phyloP scores from a whole-genome alignment of 2,888 invertebrate species.

The Oscheius sp. region DNA sequence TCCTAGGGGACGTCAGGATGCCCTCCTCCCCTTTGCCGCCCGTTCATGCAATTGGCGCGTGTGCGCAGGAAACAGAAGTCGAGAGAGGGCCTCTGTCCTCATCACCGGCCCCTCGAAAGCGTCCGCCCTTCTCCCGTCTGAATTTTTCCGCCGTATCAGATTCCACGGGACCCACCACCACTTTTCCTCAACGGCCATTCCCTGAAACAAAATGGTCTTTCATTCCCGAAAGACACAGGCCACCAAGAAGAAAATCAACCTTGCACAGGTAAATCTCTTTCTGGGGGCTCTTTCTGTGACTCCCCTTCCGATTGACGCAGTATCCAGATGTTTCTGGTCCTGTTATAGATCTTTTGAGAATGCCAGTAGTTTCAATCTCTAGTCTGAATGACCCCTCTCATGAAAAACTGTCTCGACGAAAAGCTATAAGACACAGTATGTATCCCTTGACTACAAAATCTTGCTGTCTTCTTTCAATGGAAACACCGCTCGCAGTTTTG shows the following conservation, averaged over 20 bases:
- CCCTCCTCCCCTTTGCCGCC: constrained; percentile 1
- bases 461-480: no score
- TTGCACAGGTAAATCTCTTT: constrained; percentile 45
- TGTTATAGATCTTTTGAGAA: no score
- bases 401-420: no score
- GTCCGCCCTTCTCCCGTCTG: neutral
- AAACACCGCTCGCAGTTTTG: no score
- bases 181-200: neutral
- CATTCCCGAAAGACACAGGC: constrained; percentile 50
- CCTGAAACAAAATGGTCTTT: constrained; percentile 46
- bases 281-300: neutral
- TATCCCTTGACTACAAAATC: no score
- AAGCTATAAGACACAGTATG: no score
- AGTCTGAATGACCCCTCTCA: no score
- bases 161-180: neutral
- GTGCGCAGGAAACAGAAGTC: constrained; percentile 36
- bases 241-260: constrained; percentile 50
- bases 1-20: constrained; percentile 19
- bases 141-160: constrained; percentile 17
- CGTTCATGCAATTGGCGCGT: constrained; percentile 32
- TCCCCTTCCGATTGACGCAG: neutral
- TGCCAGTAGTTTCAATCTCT: no score
- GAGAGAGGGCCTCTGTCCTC: constrained; percentile 7
- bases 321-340: no score
- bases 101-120: constrained; percentile 17